Evolutionary conservation across 2,797 vertebrate species (phyloP).

Genomic region (Atherinosoma microstoma): DNA sequence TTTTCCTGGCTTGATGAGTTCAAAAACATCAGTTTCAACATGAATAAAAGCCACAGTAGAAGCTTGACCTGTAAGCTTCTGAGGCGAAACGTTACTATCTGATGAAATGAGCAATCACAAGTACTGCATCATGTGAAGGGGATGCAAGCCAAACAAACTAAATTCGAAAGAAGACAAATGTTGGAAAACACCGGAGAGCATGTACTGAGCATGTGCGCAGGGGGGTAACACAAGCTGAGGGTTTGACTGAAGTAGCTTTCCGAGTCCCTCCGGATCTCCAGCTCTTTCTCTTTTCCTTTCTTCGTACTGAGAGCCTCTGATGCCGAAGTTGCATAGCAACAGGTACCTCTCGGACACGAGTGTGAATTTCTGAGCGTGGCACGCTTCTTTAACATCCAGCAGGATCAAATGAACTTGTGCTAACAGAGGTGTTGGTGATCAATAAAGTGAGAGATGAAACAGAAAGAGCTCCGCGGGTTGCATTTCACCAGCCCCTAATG

Average conservation of each 20-base stretch:
- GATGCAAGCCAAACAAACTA: not conserved
- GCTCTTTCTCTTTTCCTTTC: constrained; percentile 34
- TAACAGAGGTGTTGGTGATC: constrained; percentile 26
- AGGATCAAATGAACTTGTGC: constrained; percentile 15
- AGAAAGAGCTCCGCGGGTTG: constrained; percentile 22
- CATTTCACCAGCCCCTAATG: constrained; percentile 34
- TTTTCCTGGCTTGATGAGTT: not conserved
- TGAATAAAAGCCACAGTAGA: not conserved
- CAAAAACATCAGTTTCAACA: not conserved
- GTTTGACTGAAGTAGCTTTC: constrained; percentile 37
- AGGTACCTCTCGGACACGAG: constrained; percentile 39
- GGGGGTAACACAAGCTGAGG: constrained; percentile 24
- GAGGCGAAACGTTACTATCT: not conserved
- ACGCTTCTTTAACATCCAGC: constrained; percentile 19
- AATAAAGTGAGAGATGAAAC: constrained; percentile 34
- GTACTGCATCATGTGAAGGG: not conserved
- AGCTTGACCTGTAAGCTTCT: no score
- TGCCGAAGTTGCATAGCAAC: constrained; percentile 25
- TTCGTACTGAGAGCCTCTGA: constrained; percentile 25
- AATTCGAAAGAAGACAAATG: not conserved
- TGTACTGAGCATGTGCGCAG: constrained; percentile 15
- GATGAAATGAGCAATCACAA: not conserved
- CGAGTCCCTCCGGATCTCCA: constrained; percentile 21
- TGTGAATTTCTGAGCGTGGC: constrained; percentile 28
- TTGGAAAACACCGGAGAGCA: not conserved